Percentiles rank a stretch among this genome's conserved stretches.
Conservation (phyloP, 2,113 vertebrate genomes). For the Eonycteris spelaea region DNA sequence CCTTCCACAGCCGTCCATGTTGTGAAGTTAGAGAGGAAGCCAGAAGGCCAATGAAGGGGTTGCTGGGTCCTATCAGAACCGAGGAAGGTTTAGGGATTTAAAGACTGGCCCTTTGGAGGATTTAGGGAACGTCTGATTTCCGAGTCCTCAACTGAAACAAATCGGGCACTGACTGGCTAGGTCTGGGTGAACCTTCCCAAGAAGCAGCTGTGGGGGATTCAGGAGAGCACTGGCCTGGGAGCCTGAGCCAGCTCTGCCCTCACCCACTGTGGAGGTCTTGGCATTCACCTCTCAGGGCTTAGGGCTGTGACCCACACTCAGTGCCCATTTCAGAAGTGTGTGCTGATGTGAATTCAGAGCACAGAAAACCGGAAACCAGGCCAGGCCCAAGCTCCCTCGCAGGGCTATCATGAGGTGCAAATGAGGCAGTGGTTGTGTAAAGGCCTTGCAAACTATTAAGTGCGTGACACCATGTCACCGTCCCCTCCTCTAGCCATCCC, state of each 20-base stretch:
- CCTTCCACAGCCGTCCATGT: not conserved
- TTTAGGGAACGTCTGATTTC: not conserved
- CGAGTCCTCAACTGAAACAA: not conserved
- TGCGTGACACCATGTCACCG: fast-evolving
- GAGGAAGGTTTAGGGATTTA: not conserved
- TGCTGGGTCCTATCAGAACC: not conserved
- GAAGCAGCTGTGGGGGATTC: not conserved
- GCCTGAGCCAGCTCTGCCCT: not conserved
- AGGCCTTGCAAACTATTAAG: not conserved
- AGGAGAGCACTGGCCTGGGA: not conserved
- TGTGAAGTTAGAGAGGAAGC: not conserved
- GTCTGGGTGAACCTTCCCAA: not conserved
- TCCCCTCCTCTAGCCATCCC: not conserved
- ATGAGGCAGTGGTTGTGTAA: not conserved
- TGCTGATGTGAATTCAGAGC: not conserved
- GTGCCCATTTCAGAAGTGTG: not conserved
- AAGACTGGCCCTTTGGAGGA: not conserved
- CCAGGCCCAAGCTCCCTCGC: not conserved
- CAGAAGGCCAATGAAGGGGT: not conserved
- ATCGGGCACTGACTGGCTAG: not conserved
- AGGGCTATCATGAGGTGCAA: not conserved
- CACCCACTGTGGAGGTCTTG: not conserved
- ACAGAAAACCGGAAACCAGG: not conserved
- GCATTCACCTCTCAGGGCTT: not conserved
- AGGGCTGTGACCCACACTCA: not conserved